Base-by-base conservation (phyloP, 2,797 vertebrate genomes). In the Acanthurus lineatus region DNA sequence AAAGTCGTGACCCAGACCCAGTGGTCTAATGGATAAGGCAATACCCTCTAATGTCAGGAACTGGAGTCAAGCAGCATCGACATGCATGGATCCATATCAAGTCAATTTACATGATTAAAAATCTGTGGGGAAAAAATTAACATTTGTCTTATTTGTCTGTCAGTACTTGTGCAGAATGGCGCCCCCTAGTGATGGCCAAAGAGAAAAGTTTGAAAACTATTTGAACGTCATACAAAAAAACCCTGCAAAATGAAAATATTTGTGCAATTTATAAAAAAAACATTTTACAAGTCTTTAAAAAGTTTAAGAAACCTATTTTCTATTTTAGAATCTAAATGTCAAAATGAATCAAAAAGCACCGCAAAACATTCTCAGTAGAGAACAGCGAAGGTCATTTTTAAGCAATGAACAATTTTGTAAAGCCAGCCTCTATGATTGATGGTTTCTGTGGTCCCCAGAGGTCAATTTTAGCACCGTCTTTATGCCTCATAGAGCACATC, bases 401-500 rank as follows among this genome's bases (percentile, higher is more conserved):
- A 63, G 58, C 15, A 35, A 11, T 59, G 28, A 75, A 25, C 47
- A 49, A 28, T 32, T 17, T 51, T 32, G 32, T n/a, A n/a, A 0
- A 47, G 16, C 45, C n/a, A 62, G 20, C 54, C 35, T 63, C 9
- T 2, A 3, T 76, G 73, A 82, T 76, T 0, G 51, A 78, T 76
- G 56, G 28, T 9, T 53, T 57, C 52, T 40, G 1, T 51, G 58
- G 65, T 10, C 56, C 52, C 51, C 22, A 45, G 62, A 76, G 70
- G 77, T 61, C 47, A 5, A 67, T 78, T 76, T 74, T 35, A 69
- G 25, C 35, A 16, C 56, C 61, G 59, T 51, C 44, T 79, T 76
- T 79, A 64, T 35, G 69, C 74, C 71, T 68, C 63, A 75, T 28
- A 35, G 76, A 85, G 75, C 75, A 69, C 54, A 69, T 71, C 76